Evolutionary conservation across 2,888 invertebrate genomes (phyloP).

Genomic region (Megastigmus dorsalis): DNA sequence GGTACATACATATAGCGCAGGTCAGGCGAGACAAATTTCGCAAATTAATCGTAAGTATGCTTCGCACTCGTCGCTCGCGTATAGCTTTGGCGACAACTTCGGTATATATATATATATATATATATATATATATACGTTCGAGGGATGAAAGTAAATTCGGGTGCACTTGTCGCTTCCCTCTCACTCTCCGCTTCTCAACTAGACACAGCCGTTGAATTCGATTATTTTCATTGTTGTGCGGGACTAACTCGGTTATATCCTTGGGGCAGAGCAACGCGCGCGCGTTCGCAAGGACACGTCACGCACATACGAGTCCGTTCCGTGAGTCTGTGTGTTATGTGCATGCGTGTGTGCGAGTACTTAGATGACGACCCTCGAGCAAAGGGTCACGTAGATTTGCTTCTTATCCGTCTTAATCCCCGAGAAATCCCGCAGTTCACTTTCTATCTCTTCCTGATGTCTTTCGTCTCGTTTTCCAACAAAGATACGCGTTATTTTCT

Average conservation of each 20-base stretch:
- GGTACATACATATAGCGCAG: too few species aligned
- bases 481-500: too few species aligned
- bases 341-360: background rate
- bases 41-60: background rate
- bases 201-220: constrained; percentile 69
- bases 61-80: too few species aligned
- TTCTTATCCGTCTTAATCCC: constrained; percentile 39
- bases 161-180: constrained; percentile 14
- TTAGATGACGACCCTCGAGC: background rate
- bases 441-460: background rate
- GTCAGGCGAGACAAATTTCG: constrained; percentile 14
- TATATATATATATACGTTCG: background rate
- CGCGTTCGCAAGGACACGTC: background rate
- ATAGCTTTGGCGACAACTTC: too few species aligned
- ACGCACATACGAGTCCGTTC: constrained; percentile 53
- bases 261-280: background rate
- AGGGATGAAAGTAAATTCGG: constrained; percentile 16
- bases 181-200: too few species aligned
- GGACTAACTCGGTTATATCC: constrained; percentile 66
- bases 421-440: constrained; percentile 1
- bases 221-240: constrained; percentile 72
- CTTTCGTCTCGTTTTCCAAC: background rate
- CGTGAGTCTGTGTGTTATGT: background rate
- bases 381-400: constrained; percentile 30
- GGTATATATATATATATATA: too few species aligned